A percentile compares a stretch with the other conserved stretches of the same genome.
Evolutionary conservation across 2,888 invertebrate genomes (phyloP).

Genomic region (Mechanitis mazaeus): DNA sequence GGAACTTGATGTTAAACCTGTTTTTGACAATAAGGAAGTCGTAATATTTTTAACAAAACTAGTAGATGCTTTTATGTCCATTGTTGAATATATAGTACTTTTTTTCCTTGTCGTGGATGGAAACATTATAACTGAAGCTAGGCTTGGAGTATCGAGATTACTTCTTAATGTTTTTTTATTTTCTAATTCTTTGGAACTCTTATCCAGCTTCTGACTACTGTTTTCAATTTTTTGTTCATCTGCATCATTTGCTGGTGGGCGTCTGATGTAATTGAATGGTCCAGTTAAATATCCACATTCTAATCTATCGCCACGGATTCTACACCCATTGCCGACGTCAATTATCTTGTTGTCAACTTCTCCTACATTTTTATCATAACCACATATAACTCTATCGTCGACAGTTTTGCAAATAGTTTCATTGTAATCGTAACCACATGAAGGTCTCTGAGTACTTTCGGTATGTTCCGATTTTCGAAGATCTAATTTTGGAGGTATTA

Average conservation of each 20-base stretch:
- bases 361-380: constrained; percentile 55
- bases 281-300: constrained; percentile 55
- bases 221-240: not conserved
- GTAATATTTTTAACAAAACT: not conserved
- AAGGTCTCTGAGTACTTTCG: constrained; percentile 18
- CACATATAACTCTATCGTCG: constrained; percentile 53
- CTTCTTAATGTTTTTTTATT: not conserved
- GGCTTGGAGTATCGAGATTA: not conserved
- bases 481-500: not conserved
- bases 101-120: not conserved
- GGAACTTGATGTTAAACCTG: constrained; percentile 2
- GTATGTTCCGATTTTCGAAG: not conserved
- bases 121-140: not conserved
- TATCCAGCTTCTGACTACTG: not conserved
- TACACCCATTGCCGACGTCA: constrained; percentile 49
- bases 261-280: constrained; percentile 30
- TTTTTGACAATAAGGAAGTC: constrained; percentile 4
- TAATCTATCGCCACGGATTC: constrained; percentile 48
- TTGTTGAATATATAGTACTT: not conserved
- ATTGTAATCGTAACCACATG: constrained; percentile 48
- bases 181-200: not conserved
- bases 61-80: no score
- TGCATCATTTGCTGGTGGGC: constrained; percentile 29
- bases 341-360: constrained; percentile 30
- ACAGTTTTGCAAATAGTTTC: constrained; percentile 44